These are phyloP conservation scores for Pristis pectinata DNA, from an alignment of 2,797 vertebrate species.

Conservation along the genomic window DNA sequence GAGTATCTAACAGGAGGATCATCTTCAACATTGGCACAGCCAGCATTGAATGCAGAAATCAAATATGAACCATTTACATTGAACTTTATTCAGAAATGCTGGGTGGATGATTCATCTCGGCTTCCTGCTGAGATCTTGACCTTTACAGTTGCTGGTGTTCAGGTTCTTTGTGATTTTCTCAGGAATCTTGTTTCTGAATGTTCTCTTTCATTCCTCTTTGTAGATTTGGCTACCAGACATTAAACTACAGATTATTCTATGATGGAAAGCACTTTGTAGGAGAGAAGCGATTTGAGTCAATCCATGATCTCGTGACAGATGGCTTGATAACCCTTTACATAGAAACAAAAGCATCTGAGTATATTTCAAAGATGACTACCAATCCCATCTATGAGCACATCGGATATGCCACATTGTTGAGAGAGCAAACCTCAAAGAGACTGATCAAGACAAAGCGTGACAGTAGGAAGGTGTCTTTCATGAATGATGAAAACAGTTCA, in stretches of 20 bases:
- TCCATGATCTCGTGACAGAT: slow-evolving; percentile 94
- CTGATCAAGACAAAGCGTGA: slow-evolving; percentile 73
- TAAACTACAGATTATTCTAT: slow-evolving; percentile 95
- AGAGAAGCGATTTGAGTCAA: slow-evolving; percentile 95
- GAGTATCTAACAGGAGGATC: neutral
- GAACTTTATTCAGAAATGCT: neutral
- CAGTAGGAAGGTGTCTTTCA: slow-evolving; percentile 75
- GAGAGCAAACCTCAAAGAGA: slow-evolving; percentile 80
- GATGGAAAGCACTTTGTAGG: slow-evolving; percentile 97
- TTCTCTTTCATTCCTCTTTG: neutral
- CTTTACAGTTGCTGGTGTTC: neutral
- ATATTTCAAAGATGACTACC: slow-evolving; percentile 97
- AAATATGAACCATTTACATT: neutral
- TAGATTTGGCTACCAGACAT: slow-evolving; percentile 90
- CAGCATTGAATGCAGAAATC: neutral
- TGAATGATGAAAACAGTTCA: slow-evolving; percentile 64
- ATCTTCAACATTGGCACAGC: neutral
- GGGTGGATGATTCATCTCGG: neutral
- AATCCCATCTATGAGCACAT: slow-evolving; percentile 97
- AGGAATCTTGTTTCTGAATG: neutral
- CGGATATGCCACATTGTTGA: slow-evolving; percentile 85
- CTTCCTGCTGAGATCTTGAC: neutral
- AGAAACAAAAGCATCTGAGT: slow-evolving; percentile 94
- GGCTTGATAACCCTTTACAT: slow-evolving; percentile 95
- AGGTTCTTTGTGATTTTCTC: neutral